These are phyloP conservation scores for Elymnias hypermnestra DNA, from an alignment of 1,140 invertebrate genomes.

Conservation along the genomic window DNA sequence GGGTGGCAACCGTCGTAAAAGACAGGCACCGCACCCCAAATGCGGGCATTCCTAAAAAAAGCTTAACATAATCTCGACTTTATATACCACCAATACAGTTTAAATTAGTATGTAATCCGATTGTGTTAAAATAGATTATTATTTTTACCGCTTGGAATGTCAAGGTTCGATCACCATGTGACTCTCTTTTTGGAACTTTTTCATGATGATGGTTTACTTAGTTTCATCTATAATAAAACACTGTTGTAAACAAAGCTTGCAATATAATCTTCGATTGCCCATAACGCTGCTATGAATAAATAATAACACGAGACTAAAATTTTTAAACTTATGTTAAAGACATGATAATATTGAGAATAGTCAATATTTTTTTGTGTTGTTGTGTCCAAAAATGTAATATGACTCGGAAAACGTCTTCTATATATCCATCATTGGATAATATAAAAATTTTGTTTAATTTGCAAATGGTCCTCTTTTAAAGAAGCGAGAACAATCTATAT, in stretches of 20 bases:
- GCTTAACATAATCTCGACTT: conserved; percentile 23
- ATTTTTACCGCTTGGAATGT: conserved; percentile 70
- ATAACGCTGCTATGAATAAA: too few relatives aligned
- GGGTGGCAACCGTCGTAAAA: conserved; percentile 54
- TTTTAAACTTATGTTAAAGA: too few relatives aligned
- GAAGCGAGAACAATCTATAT: too few relatives aligned
- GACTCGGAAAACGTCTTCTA: too few relatives aligned
- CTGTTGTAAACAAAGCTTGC: too few relatives aligned
- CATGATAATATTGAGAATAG: too few relatives aligned
- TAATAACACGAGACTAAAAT: too few relatives aligned
- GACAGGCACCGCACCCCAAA: conserved; percentile 54
- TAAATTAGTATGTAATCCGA: conserved; percentile 8
- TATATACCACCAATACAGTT: conserved; percentile 25
- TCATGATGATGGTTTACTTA: conserved; percentile 34
- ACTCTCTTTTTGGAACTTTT: conserved; percentile 47
- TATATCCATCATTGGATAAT: conserved; percentile 12
- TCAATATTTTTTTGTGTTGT: too few relatives aligned
- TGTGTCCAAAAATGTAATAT: too few relatives aligned
- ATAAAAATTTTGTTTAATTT: background rate
- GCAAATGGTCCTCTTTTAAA: too few relatives aligned
- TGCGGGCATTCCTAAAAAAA: conserved; percentile 37
- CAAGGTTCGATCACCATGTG: conserved; percentile 65
- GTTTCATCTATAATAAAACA: too few relatives aligned
- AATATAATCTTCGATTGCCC: too few relatives aligned
- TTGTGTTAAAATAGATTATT: conserved; percentile 60